Percentiles rank a stretch among this genome's conserved stretches.
phyloP scores from a whole-genome alignment of 2,888 invertebrate genomes.

The Amblyjoppa proteus region DNA sequence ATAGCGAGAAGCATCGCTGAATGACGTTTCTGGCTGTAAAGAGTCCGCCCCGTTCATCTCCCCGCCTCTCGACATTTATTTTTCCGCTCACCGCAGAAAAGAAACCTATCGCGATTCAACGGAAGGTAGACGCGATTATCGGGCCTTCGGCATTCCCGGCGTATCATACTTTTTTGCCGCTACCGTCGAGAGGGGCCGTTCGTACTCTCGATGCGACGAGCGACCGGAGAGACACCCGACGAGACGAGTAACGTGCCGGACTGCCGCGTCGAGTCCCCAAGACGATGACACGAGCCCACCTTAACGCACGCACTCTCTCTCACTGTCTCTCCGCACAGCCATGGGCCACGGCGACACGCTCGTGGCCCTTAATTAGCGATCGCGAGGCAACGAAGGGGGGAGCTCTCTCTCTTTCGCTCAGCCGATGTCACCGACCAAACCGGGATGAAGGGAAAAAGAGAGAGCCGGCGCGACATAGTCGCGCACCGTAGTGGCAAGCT shows the following conservation, averaged over 20 bases:
- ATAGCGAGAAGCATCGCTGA: constrained; percentile 4
- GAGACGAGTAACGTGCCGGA: constrained; percentile 53
- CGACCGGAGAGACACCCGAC: constrained; percentile 43
- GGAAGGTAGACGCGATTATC: constrained; percentile 44
- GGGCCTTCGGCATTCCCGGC: constrained; percentile 51
- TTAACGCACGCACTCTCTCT: not conserved
- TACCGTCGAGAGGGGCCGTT: constrained; percentile 1
- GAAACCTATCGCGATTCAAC: constrained; percentile 30
- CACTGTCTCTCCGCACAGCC: not conserved
- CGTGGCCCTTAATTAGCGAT: constrained; percentile 62
- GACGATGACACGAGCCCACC: constrained; percentile 46
- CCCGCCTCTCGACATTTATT: not conserved
- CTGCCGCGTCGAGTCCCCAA: constrained; percentile 47
- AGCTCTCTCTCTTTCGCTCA: constrained; percentile 7
- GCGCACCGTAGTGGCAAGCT: not conserved
- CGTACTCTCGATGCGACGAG: constrained; percentile 17
- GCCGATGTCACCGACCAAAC: constrained; percentile 15
- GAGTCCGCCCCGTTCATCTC: not conserved
- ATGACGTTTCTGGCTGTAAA: not conserved
- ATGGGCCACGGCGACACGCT: constrained; percentile 23
- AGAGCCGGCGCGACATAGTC: not conserved
- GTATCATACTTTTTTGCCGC: constrained; percentile 27
- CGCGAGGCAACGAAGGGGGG: constrained; percentile 44
- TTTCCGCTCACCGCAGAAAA: constrained; percentile 5
- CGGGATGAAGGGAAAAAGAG: constrained; percentile 24